Conservation (phyloP, 1,140 invertebrate species). For the Adelges cooleyi region DNA sequence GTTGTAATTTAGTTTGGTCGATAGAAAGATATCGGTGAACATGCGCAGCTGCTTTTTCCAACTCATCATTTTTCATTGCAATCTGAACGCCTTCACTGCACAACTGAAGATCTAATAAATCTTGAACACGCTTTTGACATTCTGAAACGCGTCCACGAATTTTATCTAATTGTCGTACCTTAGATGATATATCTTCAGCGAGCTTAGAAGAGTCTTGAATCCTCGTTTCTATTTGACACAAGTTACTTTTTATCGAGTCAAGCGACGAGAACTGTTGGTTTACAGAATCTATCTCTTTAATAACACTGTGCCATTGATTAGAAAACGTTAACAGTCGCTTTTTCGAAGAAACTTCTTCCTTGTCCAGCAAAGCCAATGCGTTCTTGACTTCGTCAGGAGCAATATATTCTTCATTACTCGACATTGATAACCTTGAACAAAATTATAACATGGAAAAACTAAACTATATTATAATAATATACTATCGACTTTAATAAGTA, state of each 20-base stretch:
- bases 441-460: constrained; percentile 26
- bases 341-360: constrained; percentile 11
- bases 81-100: constrained; percentile 91
- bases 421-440: constrained; percentile 25
- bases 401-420: constrained; percentile 12
- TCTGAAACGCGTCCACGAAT: constrained; percentile 88
- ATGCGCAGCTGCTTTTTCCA: constrained; percentile 86
- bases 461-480: too few species aligned
- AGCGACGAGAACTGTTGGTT: background rate
- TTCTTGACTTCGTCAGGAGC: constrained; percentile 6
- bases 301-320: background rate
- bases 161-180: constrained; percentile 86
- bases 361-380: background rate
- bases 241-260: constrained; percentile 33
- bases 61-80: constrained; percentile 81
- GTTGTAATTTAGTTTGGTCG: constrained; percentile 77
- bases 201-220: constrained; percentile 52
- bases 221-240: constrained; percentile 40
- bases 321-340: background rate
- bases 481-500: too few species aligned
- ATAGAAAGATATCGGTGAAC: constrained; percentile 90
- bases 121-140: constrained; percentile 88
- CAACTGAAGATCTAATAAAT: constrained; percentile 88
- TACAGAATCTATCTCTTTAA: background rate
- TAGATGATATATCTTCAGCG: constrained; percentile 88